phyloP scores from a whole-genome alignment of 2,888 invertebrate genomes.

The Lapara coniferarum region DNA sequence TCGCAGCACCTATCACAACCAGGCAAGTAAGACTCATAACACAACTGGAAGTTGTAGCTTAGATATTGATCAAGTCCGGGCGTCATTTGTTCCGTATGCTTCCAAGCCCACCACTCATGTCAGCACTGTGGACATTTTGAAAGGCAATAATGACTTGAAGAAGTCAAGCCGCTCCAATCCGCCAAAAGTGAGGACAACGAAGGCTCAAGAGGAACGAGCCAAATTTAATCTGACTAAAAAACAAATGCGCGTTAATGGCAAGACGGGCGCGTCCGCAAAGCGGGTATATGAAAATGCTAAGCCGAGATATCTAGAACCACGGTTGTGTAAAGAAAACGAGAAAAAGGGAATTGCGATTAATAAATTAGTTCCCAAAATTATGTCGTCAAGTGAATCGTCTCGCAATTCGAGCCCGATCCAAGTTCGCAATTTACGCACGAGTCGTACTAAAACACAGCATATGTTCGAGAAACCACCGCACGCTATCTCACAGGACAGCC shows the following conservation, averaged over 20 bases:
- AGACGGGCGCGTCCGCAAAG: not conserved
- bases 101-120: slow-evolving; percentile 48
- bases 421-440: slow-evolving; percentile 61
- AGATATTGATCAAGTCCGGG: slow-evolving; percentile 67
- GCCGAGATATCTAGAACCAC: slow-evolving; percentile 86
- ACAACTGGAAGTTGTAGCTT: slow-evolving; percentile 46
- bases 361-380: slow-evolving; percentile 72
- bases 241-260: slow-evolving; percentile 39
- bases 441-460: slow-evolving; percentile 57
- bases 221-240: slow-evolving; percentile 67
- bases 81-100: slow-evolving; percentile 66
- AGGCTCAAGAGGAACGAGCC: slow-evolving; percentile 73
- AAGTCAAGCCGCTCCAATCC: slow-evolving; percentile 41
- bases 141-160: slow-evolving; percentile 46
- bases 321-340: slow-evolving; percentile 47
- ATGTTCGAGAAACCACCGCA: slow-evolving; percentile 57
- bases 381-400: slow-evolving; percentile 85
- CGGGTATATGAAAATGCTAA: slow-evolving; percentile 67
- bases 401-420: slow-evolving; percentile 87
- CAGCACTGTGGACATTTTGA: slow-evolving; percentile 41
- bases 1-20: slow-evolving; percentile 39
- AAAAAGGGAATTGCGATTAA: slow-evolving; percentile 55
- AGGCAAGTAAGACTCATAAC: slow-evolving; percentile 37
- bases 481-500: slow-evolving; percentile 77
- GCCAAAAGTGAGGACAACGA: slow-evolving; percentile 69